Conservation (phyloP, 1,140 invertebrate species). For the Trichonephila inaurata region DNA sequence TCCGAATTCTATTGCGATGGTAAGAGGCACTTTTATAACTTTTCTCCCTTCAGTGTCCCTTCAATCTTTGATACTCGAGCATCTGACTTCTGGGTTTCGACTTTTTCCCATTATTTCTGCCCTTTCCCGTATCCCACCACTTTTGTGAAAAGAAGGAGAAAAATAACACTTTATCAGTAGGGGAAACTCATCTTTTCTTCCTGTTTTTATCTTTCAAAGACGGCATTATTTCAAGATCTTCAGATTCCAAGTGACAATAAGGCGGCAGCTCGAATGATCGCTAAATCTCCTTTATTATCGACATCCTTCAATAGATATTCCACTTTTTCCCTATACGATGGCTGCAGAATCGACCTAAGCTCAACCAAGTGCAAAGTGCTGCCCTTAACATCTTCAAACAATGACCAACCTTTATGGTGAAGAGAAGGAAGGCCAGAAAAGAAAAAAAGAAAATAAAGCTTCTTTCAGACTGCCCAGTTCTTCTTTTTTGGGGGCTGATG, state of each 20-base stretch:
- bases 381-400: constrained; percentile 65
- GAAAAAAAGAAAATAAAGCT: background rate
- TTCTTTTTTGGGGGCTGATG: constrained; percentile 25
- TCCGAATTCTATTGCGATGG: constrained; percentile 42
- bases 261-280: constrained; percentile 37
- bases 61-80: constrained; percentile 22
- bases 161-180: constrained; percentile 64
- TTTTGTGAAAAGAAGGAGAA: background rate
- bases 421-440: background rate
- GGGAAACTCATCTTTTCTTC: constrained; percentile 58
- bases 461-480: constrained; percentile 16
- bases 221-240: constrained; percentile 59
- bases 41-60: constrained; percentile 1
- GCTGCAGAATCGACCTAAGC: constrained; percentile 51
- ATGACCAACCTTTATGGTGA: constrained; percentile 55
- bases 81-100: background rate
- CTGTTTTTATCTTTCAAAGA: constrained; percentile 59
- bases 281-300: constrained; percentile 70
- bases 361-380: constrained; percentile 57
- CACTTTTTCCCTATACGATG: constrained; percentile 10
- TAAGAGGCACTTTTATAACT: constrained; percentile 64
- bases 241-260: constrained; percentile 61
- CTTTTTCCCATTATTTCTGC: constrained; percentile 37
- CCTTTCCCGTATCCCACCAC: background rate
- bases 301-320: constrained; percentile 67